Conservation (phyloP, 1,140 invertebrate genomes). For the Camponotus pennsylvanicus region DNA sequence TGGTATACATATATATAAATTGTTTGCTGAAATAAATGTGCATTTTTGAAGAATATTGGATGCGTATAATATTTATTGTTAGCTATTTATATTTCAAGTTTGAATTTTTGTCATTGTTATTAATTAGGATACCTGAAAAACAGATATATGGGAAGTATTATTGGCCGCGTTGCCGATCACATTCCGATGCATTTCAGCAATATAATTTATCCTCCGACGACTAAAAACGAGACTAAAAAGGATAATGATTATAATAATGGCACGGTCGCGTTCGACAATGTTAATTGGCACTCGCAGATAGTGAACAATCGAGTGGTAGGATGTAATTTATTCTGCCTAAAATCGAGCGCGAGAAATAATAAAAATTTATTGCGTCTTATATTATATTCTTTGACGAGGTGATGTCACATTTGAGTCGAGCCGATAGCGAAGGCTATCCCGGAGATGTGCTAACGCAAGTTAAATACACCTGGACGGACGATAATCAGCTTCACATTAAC, state of each 20-base stretch:
- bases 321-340: slow-evolving; percentile 6
- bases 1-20: slow-evolving; percentile 79
- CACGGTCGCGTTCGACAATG: slow-evolving; percentile 89
- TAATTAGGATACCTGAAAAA: slow-evolving; percentile 85
- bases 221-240: slow-evolving; percentile 15
- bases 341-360: not conserved
- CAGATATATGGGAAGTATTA: slow-evolving; percentile 89
- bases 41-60: not conserved
- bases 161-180: slow-evolving; percentile 89
- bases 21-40: not conserved
- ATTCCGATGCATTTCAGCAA: slow-evolving; percentile 80
- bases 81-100: not conserved
- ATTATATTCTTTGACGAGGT: slow-evolving; percentile 66
- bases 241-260: slow-evolving; percentile 88
- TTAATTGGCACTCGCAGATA: slow-evolving; percentile 84
- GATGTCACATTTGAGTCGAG: slow-evolving; percentile 85
- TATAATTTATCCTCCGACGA: slow-evolving; percentile 9
- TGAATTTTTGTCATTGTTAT: slow-evolving; percentile 12
- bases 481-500: slow-evolving; percentile 88
- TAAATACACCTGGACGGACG: slow-evolving; percentile 87
- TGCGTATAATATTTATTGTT: not conserved
- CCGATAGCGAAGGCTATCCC: slow-evolving; percentile 88
- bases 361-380: slow-evolving; percentile 13
- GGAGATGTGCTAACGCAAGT: slow-evolving; percentile 87
- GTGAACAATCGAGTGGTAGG: slow-evolving; percentile 77